These are phyloP conservation scores for Cossypha dichroa DNA, from an alignment of 2,797 vertebrate genomes.

Conservation along the genomic window DNA sequence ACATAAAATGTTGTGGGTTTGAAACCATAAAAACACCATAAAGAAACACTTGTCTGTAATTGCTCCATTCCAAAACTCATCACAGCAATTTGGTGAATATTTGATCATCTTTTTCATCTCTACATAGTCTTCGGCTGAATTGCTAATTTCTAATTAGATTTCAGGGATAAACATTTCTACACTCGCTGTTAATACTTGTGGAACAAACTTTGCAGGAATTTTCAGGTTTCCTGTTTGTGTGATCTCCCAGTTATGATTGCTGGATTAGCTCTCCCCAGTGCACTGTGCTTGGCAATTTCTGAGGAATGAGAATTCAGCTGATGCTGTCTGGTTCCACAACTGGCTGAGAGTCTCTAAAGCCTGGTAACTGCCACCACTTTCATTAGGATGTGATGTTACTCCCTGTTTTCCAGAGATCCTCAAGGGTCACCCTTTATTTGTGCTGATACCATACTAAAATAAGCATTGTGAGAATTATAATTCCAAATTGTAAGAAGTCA, in stretches of 20 bases:
- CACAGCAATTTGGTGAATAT: background rate
- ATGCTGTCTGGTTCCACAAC: background rate
- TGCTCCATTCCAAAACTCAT: background rate
- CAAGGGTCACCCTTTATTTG: background rate
- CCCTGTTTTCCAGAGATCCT: background rate
- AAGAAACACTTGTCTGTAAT: background rate
- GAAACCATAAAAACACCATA: background rate
- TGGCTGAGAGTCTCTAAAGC: background rate
- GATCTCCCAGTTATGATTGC: background rate
- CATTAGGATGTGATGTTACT: background rate
- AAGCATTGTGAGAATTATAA: conserved; percentile 20
- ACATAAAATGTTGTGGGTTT: background rate
- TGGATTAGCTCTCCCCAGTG: background rate
- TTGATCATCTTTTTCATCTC: background rate
- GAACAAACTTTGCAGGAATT: background rate
- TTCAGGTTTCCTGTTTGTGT: background rate
- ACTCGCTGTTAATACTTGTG: background rate
- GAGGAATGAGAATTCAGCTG: background rate
- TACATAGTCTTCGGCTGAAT: background rate
- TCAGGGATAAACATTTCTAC: background rate
- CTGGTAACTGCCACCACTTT: background rate
- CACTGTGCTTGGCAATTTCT: background rate
- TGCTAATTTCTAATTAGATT: background rate
- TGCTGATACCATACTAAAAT: background rate
- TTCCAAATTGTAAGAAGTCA: conserved; percentile 14